Percentiles rank a stretch among this genome's conserved stretches.
Conservation (phyloP, 2,888 invertebrate genomes). For the Catocala sponsa region DNA sequence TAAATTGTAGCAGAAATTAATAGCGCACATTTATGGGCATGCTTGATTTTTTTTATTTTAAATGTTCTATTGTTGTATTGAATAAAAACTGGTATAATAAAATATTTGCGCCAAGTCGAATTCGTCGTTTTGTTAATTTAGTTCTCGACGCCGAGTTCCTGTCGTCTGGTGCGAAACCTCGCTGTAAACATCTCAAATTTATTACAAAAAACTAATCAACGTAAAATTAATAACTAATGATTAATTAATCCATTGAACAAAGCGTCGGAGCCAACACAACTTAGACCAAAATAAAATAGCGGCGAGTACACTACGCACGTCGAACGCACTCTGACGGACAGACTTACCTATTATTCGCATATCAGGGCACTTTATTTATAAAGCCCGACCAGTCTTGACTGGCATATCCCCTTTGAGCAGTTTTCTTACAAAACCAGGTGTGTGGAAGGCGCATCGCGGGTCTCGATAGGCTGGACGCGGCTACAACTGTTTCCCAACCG, state of each 20-base stretch:
- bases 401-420: constrained; percentile 67
- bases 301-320: constrained; percentile 56
- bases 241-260: constrained; percentile 37
- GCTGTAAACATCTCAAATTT: constrained; percentile 30
- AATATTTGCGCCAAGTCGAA: constrained; percentile 26
- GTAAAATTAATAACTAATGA: constrained; percentile 41
- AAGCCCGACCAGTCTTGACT: constrained; percentile 70
- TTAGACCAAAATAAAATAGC: constrained; percentile 68
- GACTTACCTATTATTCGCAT: constrained; percentile 85
- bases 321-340: constrained; percentile 66
- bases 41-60: constrained; percentile 50
- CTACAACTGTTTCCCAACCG: constrained; percentile 86
- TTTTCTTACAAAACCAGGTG: constrained; percentile 40
- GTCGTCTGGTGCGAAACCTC: constrained; percentile 5
- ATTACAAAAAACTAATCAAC: constrained; percentile 21
- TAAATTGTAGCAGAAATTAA: constrained; percentile 80
- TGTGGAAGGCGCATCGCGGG: constrained; percentile 63
- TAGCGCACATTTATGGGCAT: constrained; percentile 60
- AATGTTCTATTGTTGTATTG: constrained; percentile 53
- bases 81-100: constrained; percentile 41
- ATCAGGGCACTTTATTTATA: constrained; percentile 85
- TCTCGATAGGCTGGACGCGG: constrained; percentile 65
- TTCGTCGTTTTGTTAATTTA: constrained; percentile 23
- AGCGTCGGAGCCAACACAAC: constrained; percentile 51
- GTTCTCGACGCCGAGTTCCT: constrained; percentile 15